Conservation (phyloP, 2,888 invertebrate species). For the Cyclophora albipunctata region DNA sequence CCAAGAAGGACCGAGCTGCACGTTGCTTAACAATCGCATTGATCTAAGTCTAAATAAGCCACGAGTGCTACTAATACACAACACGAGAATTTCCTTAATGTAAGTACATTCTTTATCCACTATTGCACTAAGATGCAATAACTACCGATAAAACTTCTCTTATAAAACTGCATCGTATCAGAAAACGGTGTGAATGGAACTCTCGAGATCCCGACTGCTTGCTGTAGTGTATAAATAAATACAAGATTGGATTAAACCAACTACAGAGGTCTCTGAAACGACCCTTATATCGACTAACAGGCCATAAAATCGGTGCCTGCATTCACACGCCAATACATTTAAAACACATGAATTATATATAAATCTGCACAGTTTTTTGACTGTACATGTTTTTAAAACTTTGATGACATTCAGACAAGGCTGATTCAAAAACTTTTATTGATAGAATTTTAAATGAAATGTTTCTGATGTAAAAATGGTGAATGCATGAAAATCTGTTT, state of each 20-base stretch:
- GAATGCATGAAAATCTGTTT: neutral
- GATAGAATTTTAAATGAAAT: conserved; percentile 14
- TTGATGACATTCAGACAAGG: conserved; percentile 7
- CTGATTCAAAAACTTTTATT: conserved; percentile 10
- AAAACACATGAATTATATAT: conserved; percentile 31
- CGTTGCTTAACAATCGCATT: no score
- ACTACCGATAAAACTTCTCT: no score
- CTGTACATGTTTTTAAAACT: conserved; percentile 10
- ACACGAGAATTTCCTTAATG: no score
- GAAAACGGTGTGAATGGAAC: no score
- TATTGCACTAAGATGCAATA: no score
- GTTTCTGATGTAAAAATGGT: no score
- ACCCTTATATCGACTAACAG: conserved; percentile 23
- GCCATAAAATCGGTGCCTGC: conserved; percentile 28
- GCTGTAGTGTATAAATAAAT: conserved; percentile 27
- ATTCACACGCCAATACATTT: conserved; percentile 16
- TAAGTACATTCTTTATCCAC: no score
- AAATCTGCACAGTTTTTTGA: conserved; percentile 12
- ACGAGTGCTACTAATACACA: no score
- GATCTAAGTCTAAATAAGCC: no score
- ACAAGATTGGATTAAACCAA: conserved; percentile 28
- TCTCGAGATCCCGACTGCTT: no score
- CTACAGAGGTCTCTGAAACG: conserved; percentile 21
- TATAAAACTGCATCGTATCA: no score
- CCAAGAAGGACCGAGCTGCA: no score